Base-by-base conservation (phyloP, 2,113 vertebrate species). In the Perccottus glenii region DNA sequence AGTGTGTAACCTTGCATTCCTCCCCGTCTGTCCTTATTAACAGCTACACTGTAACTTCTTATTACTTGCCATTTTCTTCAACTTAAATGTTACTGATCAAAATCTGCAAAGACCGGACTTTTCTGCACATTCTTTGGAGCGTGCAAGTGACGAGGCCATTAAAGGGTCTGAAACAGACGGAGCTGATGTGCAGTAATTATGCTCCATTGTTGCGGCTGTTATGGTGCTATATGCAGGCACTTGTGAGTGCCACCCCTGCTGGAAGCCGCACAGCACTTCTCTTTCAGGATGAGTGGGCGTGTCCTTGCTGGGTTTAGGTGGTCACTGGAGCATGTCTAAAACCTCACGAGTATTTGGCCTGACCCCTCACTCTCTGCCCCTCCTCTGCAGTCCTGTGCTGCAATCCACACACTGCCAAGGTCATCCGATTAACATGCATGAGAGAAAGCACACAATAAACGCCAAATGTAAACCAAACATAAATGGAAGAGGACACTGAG, bases 351-450 rank as follows among this genome's bases (percentile, higher is more conserved):
- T 63, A 80, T 82, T 81, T 84, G 72, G 62, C 56, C 64, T 62
- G 67, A 83, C 55, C 64, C 53, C 46, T 56, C 55, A 5, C 61
- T 44, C 36, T 12, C 52, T 12, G 51, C 52, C 59, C 75, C 59
- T 63, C 75, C 72, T 62, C 74, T 45, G 69, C 60, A 55, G 52
- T 64, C 63, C 78, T 78, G 68, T 73, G 67, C 75, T 40, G 33
- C 46, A 7, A 83, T 77, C 80, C 65, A 40, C 84, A 77, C 66
- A 57, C 72, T 71, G 83, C 77, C 85, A 85, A 88, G 84, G 85
- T 89, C 87, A 76, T 57, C 50, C 73, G 78, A 87, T 89, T 87
- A 84, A 73, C 82, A 86, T 86, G 87, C 88, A 86, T 87, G 84
- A 90, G 67, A 78, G 81, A 85, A 64, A 65, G 71, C 5, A 19